A percentile compares a stretch with the other conserved stretches of the same genome.
Evolutionary conservation across 2,113 vertebrate species (phyloP).

Genomic region (Spea multiplicata): DNA sequence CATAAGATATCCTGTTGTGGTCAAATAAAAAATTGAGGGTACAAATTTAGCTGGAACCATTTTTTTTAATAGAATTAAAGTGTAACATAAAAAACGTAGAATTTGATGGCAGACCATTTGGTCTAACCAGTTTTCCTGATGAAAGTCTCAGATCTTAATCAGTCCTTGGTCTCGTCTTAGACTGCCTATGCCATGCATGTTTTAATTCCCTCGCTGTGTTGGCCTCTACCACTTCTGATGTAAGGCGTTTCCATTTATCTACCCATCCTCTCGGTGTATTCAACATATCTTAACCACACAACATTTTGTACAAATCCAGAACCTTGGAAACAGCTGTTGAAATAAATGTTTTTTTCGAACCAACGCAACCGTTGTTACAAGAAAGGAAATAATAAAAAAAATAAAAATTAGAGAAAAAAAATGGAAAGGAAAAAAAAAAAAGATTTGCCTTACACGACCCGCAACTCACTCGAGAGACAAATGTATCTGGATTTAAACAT

Average conservation of each 20-base stretch:
- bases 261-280: no score
- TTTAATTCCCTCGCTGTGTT: no score
- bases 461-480: constrained; percentile 5
- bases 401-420: not conserved
- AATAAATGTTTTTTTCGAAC: not conserved
- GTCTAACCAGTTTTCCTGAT: no score
- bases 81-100: no score
- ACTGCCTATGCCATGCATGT: no score
- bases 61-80: not conserved
- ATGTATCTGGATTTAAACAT: constrained; percentile 18
- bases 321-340: not conserved
- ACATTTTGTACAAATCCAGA: not conserved
- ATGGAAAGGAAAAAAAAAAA: not conserved
- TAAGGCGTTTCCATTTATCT: no score
- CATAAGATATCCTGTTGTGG: not conserved
- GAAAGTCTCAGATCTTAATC: no score
- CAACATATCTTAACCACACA: no score
- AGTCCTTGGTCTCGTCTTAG: no score
- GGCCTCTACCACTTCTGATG: no score
- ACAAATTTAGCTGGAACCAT: not conserved
- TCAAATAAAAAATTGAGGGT: not conserved
- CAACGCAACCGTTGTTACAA: not conserved
- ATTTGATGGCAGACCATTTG: no score
- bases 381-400: not conserved
- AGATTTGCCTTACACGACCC: constrained; percentile 37